phyloP scores from a whole-genome alignment of 2,113 vertebrate genomes.

The Excalfactoria chinensis region DNA sequence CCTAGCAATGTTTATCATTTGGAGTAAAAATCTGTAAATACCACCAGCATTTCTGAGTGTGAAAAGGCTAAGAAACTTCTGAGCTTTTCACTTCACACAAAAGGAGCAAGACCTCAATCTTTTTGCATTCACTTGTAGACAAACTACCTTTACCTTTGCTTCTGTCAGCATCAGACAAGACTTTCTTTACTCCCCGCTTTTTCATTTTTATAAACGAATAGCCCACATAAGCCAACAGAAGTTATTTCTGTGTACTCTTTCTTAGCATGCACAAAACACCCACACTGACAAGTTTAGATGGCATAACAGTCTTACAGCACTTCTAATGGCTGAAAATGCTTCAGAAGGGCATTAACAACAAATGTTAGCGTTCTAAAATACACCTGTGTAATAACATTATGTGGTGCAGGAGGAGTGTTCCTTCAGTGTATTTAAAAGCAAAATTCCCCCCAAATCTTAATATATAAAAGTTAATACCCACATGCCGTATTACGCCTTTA shows the following conservation, averaged over 20 bases:
- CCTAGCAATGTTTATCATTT: not conserved
- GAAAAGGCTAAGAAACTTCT: not conserved
- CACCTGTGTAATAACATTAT: not conserved
- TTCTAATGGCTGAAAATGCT: not conserved
- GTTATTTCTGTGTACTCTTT: not conserved
- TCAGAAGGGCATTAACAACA: not conserved
- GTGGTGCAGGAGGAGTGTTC: not conserved
- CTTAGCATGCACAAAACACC: not conserved
- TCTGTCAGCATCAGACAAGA: not conserved
- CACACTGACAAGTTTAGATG: not conserved
- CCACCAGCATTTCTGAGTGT: not conserved
- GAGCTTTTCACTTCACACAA: not conserved
- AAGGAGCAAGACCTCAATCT: not conserved
- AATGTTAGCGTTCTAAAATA: not conserved
- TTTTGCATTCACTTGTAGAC: not conserved
- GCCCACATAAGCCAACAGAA: not conserved
- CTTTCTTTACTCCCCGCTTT: not conserved
- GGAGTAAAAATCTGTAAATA: not conserved
- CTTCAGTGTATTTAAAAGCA: not conserved
- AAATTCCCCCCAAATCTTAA: not conserved
- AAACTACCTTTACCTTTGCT: not conserved
- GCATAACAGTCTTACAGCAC: not conserved
- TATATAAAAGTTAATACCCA: slow-evolving; percentile 76
- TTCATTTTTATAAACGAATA: not conserved
- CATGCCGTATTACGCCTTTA: slow-evolving; percentile 96